Evolutionary conservation across 2,888 invertebrate genomes (phyloP), one percentile per base, ranked within the genome.

Genomic region (Amphipyra berbera): DNA sequence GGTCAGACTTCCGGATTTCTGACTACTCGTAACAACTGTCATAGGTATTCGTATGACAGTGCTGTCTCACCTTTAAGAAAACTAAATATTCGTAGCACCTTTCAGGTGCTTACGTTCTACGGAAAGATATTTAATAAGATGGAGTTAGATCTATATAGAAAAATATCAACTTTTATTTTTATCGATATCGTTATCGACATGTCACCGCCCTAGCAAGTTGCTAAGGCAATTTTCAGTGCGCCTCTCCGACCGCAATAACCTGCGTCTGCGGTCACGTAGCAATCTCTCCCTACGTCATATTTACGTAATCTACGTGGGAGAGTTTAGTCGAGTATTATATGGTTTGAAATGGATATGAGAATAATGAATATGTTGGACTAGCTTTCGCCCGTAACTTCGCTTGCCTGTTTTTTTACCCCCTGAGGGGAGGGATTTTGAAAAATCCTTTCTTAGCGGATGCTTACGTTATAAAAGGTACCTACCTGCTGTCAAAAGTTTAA

Each of bases 241-340:
- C 33, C 14, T 40, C 38, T 15, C 49, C 69, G 15, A 54, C 58
- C 70, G 68, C 46, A 73, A 71, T 71, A 62, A 68, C 62, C 50
- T 30, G 10, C 40, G 42, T 73, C 40, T 54, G 68, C 44, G 57
- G 37, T 53, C 55, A 68, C 61, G 61, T 54, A 44, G 42, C 30
- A 0, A 49, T 57, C 61, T 52, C 56, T 48, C 41, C 41, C 42
- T 53, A 55, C 54, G 68, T 73, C 48, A 42, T 53, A 56, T 68
- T 47, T 73, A 70, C 73, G 61, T 67, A 47, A 47, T 57, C 30
- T 61, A 68, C 57, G 58, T 56, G 38, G n/a, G 35, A 9, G 15
- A 40, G 21, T 30, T 38, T 46, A 38, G 33, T 35, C 12, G 40
- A 14, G 14, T 21, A 44, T 10, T 44, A 15, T 21, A 21, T 21